Evolutionary conservation across 2,888 invertebrate species (phyloP).

Genomic region (Bruchidius siliquastri): DNA sequence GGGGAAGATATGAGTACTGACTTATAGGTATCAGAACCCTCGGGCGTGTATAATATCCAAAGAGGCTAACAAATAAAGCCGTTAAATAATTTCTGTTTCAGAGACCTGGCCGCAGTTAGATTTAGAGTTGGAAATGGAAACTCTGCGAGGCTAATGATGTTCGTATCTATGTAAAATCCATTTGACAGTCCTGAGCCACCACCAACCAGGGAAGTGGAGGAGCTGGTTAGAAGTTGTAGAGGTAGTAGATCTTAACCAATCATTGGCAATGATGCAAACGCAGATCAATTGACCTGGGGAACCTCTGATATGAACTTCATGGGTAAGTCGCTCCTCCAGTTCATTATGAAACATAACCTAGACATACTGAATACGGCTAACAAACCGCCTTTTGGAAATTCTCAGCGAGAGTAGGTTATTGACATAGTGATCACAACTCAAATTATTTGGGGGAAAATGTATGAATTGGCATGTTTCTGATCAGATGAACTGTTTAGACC

Average conservation of each 20-base stretch:
- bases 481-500: background rate
- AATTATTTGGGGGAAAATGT: background rate
- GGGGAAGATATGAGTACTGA: too few species aligned
- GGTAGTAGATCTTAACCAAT: background rate
- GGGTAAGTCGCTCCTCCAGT: constrained; percentile 6
- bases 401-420: too few species aligned
- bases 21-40: too few species aligned
- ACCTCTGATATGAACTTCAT: constrained; percentile 1
- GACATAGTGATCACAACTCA: background rate
- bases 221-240: constrained; percentile 5
- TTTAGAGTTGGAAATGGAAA: background rate
- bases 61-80: background rate
- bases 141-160: background rate
- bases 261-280: constrained; percentile 1
- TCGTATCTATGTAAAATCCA: constrained; percentile 1
- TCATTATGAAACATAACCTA: constrained; percentile 1
- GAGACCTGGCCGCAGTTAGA: constrained; percentile 2
- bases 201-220: constrained; percentile 6
- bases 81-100: constrained; percentile 2
- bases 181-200: constrained; percentile 7
- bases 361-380: constrained; percentile 4
- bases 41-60: too few species aligned
- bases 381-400: constrained; percentile 1
- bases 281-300: constrained; percentile 4
- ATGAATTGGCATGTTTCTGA: background rate